Evolutionary conservation across 1,140 invertebrate species (phyloP), one percentile per base, ranked within the genome.

Genomic region (Sitophilus oryzae): DNA sequence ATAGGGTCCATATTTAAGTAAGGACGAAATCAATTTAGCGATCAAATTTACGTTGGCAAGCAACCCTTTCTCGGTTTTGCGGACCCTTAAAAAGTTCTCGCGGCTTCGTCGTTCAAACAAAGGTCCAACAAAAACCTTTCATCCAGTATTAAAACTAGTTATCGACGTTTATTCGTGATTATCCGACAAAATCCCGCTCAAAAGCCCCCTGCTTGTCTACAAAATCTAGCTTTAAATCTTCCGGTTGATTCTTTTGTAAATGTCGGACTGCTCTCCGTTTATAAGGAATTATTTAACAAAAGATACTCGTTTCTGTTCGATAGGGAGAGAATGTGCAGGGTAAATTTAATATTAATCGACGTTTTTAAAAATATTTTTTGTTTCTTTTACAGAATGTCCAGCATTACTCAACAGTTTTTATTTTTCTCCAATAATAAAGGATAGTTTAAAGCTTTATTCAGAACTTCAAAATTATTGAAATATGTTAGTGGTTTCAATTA

Each of bases 101-200:
- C 14, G 5, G 11, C 14, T 42, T 15, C 43, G 25, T 37, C 16
- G 35, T 44, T 56, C 45, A 56, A 56, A 56, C 53, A 56, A 56
- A 56, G 53, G 53, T 40, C 53, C 35, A 56, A 56, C 45, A 56
- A 54, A 56, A 56, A 56, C 45, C 53, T 56, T 56, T 56, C 53
- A 56, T 48, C 53, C 46, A 49, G 53, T 56, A 56, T 56, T 56
- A 56, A 49, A 56, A 48, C 36, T 16, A 22, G 53, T 49, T 56
- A 56, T 56, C 53, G 46, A 49, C 53, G 34, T 56, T 56, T 49
- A 25, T 42, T 19, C 40, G 14, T 49, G 53, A 56, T 56, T 56
- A 56, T 49, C 53, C 53, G 45, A 56, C 53, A 56, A 38, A 49
- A 56, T 56, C 46, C 46, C n/a, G 40, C 15, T 18, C 5, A 56